Percentiles rank a stretch among this genome's conserved stretches.
Evolutionary conservation across 2,797 vertebrate genomes (phyloP).

Genomic region (Morelia viridis): DNA sequence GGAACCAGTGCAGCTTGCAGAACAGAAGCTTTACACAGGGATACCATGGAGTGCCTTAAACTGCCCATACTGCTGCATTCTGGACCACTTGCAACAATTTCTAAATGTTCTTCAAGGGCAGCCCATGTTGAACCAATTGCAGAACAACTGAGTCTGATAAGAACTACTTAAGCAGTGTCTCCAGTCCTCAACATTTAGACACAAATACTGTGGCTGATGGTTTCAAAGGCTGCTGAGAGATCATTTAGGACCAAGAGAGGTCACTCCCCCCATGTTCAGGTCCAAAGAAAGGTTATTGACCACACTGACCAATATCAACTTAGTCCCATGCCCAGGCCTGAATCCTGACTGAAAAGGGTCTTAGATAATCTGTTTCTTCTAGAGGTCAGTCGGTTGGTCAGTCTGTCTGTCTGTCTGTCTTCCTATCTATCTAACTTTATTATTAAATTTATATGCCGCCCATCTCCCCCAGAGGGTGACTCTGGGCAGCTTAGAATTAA

Average conservation of each 20-base stretch:
- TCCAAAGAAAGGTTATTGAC: neutral
- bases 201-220: neutral
- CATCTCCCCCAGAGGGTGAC: no score
- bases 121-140: neutral
- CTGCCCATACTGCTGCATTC: neutral
- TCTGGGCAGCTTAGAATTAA: no score
- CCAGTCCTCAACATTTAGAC: neutral
- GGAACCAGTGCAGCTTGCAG: neutral
- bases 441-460: no score
- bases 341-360: neutral
- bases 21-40: neutral
- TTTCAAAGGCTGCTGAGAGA: neutral
- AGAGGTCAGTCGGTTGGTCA: neutral
- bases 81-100: neutral
- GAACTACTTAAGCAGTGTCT: neutral
- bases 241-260: neutral
- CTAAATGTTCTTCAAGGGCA: neutral
- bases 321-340: neutral
- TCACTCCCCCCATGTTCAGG: neutral
- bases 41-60: neutral
- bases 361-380: neutral
- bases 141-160: neutral
- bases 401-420: no score
- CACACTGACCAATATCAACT: neutral
- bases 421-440: no score